Conservation (phyloP, 1,140 invertebrate genomes). For the Heliconius congener region DNA sequence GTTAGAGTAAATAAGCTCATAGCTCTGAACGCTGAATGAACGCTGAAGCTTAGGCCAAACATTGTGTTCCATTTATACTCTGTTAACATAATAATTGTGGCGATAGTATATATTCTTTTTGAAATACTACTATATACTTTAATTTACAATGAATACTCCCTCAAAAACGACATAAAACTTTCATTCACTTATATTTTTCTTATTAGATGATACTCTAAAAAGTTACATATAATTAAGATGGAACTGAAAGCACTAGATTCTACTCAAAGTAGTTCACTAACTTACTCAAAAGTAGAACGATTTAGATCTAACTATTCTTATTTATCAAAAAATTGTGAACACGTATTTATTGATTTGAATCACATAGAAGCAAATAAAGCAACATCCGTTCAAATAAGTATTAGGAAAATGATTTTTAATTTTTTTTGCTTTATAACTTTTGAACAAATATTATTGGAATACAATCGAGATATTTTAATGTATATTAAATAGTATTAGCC, state of each 20-base stretch:
- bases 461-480: too few species aligned
- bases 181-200: constrained; percentile 12
- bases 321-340: constrained; percentile 17
- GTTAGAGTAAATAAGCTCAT: constrained; percentile 75
- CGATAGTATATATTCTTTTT: not conserved
- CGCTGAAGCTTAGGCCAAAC: constrained; percentile 56
- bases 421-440: too few species aligned
- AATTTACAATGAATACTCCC: not conserved
- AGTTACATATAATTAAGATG: constrained; percentile 10
- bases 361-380: too few species aligned
- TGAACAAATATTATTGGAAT: too few species aligned
- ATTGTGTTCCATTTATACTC: constrained; percentile 9
- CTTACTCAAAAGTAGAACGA: constrained; percentile 13
- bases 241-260: not conserved
- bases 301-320: not conserved
- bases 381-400: too few species aligned
- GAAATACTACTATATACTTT: not conserved
- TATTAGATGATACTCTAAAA: constrained; percentile 23
- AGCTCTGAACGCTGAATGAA: constrained; percentile 48
- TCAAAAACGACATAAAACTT: constrained; percentile 12
- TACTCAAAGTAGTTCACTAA: constrained; percentile 14
- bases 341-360: constrained; percentile 40
- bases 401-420: too few species aligned
- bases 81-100: not conserved
- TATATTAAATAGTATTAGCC: too few species aligned